phyloP scores from a whole-genome alignment of 64 coral and sea anemone species.

The Montipora efflorescens region DNA sequence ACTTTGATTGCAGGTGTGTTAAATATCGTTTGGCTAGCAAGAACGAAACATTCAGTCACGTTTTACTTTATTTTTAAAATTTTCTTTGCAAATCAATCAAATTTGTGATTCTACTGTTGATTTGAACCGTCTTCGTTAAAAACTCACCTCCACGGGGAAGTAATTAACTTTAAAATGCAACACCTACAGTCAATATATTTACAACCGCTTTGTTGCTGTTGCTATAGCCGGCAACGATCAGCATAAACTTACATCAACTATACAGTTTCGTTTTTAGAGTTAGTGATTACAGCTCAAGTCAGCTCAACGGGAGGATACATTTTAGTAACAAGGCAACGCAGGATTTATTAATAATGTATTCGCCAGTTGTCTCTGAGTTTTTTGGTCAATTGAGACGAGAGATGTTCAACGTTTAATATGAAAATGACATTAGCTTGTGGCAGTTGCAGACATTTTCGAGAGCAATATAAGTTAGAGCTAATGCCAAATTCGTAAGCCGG shows the following conservation, averaged over 20 bases:
- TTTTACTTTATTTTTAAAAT: background rate
- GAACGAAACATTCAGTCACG: background rate
- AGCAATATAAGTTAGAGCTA: background rate
- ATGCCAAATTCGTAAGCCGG: no score
- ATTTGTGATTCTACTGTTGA: background rate
- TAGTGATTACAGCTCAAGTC: no score
- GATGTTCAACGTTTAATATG: background rate
- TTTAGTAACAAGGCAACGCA: background rate
- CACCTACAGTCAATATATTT: slow-evolving; percentile 1
- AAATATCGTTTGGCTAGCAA: background rate
- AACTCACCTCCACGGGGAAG: background rate
- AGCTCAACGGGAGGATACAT: background rate
- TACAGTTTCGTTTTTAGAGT: background rate
- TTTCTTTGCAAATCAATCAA: background rate
- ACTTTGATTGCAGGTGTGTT: background rate
- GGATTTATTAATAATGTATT: background rate
- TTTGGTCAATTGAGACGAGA: background rate
- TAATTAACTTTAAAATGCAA: slow-evolving; percentile 25
- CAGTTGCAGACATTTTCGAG: background rate
- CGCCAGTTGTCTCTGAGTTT: background rate
- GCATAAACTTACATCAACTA: background rate
- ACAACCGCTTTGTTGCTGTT: background rate
- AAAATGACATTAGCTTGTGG: background rate
- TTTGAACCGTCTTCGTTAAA: slow-evolving; percentile 3
- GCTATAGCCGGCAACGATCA: background rate